Evolutionary conservation across 2,113 vertebrate species (phyloP), one percentile per base, ranked within the genome.

Genomic region (Microcebus ravelobensis): DNA sequence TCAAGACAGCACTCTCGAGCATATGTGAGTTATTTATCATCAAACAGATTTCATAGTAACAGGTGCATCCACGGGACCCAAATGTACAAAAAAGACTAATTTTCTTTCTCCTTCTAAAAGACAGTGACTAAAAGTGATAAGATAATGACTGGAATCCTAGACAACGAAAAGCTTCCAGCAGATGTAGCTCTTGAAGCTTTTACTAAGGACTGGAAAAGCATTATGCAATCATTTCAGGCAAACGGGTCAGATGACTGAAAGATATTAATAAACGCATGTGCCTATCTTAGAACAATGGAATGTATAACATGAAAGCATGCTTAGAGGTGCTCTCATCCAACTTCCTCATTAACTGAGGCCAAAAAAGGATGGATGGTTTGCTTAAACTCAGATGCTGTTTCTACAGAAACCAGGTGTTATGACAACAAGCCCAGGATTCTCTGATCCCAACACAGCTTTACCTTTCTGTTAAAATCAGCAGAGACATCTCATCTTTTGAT

Each of bases 11-110:
- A 0, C 92, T 96, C 93, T 87, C 2, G 80, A 97, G 92, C 96
- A 96, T 93, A 97, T 97, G 96, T 91, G 96, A 96, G 90, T 96
- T 98, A 97, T 98, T 97, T 97, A 97, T 97, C 96, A 98, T 97
- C 90, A 97, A 97, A 97, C 95, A 97, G 96, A 97, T 97, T 97
- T 97, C 87, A 87, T 68, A 93, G 94, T 97, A 97, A 95, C 96
- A 97, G 97, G 96, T 97, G 96, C 94, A 89, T 96, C 74, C 65
- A 65, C 0, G 1, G 90, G 77, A 92, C 70, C 90, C 87, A 96
- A 84, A 97, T 92, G 90, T 91, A 96, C 36, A 93, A 96, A 97
- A 96, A 97, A 96, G 95, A 97, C 90, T 90, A 93, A 96, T 98
- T 98, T 96, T 84, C 65, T 95, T 95, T 95, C 52, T 97, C 57